Evolutionary conservation across 2,797 vertebrate genomes (phyloP).

Genomic region (Crax fasciolata): DNA sequence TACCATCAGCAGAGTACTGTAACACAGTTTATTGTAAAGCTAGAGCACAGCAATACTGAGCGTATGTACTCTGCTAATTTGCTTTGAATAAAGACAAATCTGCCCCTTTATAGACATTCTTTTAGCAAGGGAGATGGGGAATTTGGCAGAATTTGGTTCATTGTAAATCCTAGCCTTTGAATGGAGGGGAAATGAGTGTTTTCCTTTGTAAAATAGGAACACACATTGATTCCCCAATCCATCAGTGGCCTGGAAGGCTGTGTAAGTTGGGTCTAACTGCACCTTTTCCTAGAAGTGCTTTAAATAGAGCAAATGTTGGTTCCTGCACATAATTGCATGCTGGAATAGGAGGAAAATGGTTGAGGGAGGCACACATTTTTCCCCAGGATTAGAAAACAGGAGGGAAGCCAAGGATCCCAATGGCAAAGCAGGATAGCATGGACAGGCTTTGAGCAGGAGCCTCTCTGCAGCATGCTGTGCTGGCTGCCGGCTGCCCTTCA

Average conservation of each 20-base stretch:
- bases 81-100: background rate
- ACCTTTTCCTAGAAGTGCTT: constrained; percentile 28
- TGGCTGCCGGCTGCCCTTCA: background rate
- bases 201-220: constrained; percentile 52
- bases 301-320: constrained; percentile 1
- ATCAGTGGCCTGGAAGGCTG: background rate
- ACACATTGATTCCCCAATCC: accelerated
- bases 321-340: background rate
- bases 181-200: constrained; percentile 49
- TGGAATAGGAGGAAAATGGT: background rate
- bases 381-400: background rate
- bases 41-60: background rate
- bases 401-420: background rate
- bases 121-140: background rate
- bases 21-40: background rate
- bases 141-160: constrained; percentile 42
- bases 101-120: background rate
- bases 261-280: background rate
- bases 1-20: background rate
- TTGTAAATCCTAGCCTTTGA: constrained; percentile 54
- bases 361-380: background rate
- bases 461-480: background rate
- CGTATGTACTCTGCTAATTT: background rate
- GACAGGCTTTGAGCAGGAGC: background rate
- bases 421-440: background rate